Base-by-base conservation (phyloP, 53 echinoderm and acorn worm genomes). In the Mesocentrotus franciscanus region DNA sequence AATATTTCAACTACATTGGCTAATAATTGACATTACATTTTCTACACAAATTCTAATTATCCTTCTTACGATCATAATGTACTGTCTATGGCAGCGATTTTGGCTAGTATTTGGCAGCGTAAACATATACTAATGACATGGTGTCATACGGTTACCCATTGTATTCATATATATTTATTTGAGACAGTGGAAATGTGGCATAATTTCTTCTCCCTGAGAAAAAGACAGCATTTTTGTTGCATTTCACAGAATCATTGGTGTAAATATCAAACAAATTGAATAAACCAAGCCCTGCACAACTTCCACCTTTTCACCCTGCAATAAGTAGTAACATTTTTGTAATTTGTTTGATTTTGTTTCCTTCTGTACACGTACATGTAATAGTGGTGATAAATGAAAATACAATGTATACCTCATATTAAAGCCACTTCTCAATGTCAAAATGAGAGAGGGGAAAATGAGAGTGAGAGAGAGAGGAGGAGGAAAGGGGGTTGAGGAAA, bases 141-240 rank as follows among this genome's bases (percentile, higher is more conserved):
- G 12, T 14, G 8, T 11, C 9, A 59, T 87, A 26, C 58, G 9
- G 22, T 29, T 30, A 83, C 49, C 20, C 16, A 42, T 39, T 39
- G 39, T 15, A 81, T 36, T 81, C 81, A 81, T 81, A 42, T 24
- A 81, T 81, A 36, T 85, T 15, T 85, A 27, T 85, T 16, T 22
- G 12, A 26, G 56, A 87, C 87, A 87, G 58, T 56, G 56, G 87
- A 87, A 87, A 87, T 58, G 58, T 87, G 11, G 57, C 14, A 87
- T 58, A 87, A 27, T n/a, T 87, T 58, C 27, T 27, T 58, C 57
- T 87, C 87, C 87, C 87, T 87, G 87, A 87, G 87, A 87, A 87
- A 81, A 58, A 4, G 34, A 56, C 18, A 20, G 14, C 11, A 29
- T 87, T 57, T 59, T 58, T 58, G 59, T 58, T 57, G 56, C 87